Evolutionary conservation across 2,797 vertebrate genomes (phyloP).

Genomic region (Artibeus lituratus): DNA sequence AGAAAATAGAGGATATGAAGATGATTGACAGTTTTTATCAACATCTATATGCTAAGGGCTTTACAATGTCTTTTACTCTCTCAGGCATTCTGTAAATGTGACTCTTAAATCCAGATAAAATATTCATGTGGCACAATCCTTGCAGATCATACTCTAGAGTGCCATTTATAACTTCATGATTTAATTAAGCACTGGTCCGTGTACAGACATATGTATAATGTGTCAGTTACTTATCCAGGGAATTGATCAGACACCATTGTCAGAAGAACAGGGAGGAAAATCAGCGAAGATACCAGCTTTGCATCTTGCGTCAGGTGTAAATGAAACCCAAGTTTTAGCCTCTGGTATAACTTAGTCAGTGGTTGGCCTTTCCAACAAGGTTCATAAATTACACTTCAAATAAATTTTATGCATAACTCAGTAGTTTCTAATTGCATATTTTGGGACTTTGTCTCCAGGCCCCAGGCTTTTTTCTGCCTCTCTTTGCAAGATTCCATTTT

Average conservation of each 20-base stretch:
- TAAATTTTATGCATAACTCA: not conserved
- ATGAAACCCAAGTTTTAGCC: not conserved
- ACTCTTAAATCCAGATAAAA: constrained; percentile 71
- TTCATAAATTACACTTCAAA: constrained; percentile 23
- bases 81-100: constrained; percentile 39
- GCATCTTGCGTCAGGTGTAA: constrained; percentile 32
- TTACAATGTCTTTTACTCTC: not conserved
- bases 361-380: not conserved
- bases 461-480: not conserved
- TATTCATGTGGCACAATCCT: constrained; percentile 59
- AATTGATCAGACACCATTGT: constrained; percentile 16
- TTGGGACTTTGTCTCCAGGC: not conserved
- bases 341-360: not conserved
- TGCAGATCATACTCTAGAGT: constrained; percentile 56
- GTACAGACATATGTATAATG: constrained; percentile 55
- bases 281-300: constrained; percentile 34
- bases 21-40: not conserved
- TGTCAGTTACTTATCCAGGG: constrained; percentile 61
- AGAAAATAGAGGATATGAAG: not conserved
- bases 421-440: not conserved
- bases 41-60: not conserved
- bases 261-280: not conserved
- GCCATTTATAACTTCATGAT: constrained; percentile 68
- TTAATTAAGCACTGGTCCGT: constrained; percentile 62
- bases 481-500: not conserved